These are phyloP conservation scores for Lasioglossum marginatum DNA, from an alignment of 2,888 invertebrate species.

Conservation along the genomic window DNA sequence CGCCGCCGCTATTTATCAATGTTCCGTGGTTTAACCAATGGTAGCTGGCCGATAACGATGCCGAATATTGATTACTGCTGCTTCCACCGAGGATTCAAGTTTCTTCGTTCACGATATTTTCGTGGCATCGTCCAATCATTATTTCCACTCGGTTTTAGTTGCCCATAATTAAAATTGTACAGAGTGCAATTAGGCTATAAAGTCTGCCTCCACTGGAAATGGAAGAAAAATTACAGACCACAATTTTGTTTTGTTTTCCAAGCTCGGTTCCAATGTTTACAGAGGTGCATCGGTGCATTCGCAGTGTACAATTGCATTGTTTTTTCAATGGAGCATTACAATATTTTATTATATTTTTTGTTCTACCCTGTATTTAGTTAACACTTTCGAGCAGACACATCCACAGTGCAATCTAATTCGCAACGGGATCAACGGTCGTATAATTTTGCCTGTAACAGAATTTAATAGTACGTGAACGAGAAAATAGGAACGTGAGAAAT, in stretches of 20 bases:
- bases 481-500: not conserved
- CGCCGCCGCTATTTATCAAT: not conserved
- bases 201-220: not conserved
- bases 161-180: not conserved
- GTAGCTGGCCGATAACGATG: not conserved
- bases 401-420: not conserved
- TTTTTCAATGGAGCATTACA: not conserved
- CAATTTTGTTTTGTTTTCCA: not conserved
- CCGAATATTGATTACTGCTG: not conserved
- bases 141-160: not conserved
- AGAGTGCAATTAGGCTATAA: not conserved
- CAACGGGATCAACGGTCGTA: not conserved
- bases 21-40: not conserved
- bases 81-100: not conserved
- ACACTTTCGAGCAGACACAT: too few species aligned
- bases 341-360: too few species aligned
- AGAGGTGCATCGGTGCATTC: not conserved
- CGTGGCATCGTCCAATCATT: not conserved
- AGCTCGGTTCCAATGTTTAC: not conserved
- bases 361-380: not conserved
- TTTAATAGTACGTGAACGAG: not conserved
- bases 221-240: not conserved
- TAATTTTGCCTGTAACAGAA: not conserved
- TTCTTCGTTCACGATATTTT: not conserved
- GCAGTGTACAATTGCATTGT: not conserved